Conservation (phyloP, 2,797 vertebrate species). For the Myotis planiceps region DNA sequence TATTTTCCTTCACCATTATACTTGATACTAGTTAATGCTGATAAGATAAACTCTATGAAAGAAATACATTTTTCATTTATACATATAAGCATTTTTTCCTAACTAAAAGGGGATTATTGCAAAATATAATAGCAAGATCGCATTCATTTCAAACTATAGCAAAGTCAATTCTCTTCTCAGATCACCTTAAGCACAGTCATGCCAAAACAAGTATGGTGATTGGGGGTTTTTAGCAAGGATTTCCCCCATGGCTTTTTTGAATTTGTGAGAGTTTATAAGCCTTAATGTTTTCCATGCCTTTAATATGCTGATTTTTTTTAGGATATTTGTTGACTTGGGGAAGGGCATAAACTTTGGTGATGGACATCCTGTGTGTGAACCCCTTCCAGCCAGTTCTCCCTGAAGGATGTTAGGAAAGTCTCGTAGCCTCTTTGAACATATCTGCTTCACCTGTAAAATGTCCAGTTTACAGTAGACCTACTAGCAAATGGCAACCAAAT, state of each 20-base stretch:
- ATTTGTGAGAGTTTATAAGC: constrained; percentile 85
- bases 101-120: not conserved
- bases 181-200: constrained; percentile 87
- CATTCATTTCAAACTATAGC: constrained; percentile 69
- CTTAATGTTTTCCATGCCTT: constrained; percentile 63
- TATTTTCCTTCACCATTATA: not conserved
- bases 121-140: not conserved
- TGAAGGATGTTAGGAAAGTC: constrained; percentile 18
- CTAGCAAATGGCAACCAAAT: not conserved
- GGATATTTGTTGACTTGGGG: not conserved
- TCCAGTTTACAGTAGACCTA: not conserved
- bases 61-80: not conserved
- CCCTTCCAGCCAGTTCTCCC: not conserved
- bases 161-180: constrained; percentile 64
- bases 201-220: constrained; percentile 90
- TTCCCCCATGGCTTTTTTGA: constrained; percentile 87
- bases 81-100: not conserved
- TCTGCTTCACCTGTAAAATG: not conserved
- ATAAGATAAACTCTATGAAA: constrained; percentile 15
- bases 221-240: constrained; percentile 88
- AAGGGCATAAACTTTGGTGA: not conserved
- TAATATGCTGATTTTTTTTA: not conserved
- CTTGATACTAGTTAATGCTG: not conserved
- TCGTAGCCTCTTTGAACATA: not conserved
- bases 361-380: not conserved